phyloP scores from a whole-genome alignment of 2,797 vertebrate species.

The Xerus rutilus region DNA sequence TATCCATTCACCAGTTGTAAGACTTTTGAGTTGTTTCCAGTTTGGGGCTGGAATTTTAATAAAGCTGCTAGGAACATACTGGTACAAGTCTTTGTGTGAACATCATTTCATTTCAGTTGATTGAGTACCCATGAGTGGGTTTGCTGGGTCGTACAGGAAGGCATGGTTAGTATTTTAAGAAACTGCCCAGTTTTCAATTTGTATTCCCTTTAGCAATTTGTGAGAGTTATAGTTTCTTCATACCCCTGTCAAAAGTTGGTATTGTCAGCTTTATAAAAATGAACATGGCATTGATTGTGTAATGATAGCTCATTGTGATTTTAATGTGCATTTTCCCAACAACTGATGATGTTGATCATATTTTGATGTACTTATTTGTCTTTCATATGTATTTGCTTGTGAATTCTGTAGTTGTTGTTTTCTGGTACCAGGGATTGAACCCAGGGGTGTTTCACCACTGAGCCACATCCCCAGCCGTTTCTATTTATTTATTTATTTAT shows the following conservation, averaged over 20 bases:
- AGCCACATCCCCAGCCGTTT: too few species aligned
- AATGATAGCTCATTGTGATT: not conserved
- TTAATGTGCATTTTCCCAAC: constrained; percentile 41
- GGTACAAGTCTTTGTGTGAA: not conserved
- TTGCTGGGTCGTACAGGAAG: not conserved
- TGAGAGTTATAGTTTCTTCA: not conserved
- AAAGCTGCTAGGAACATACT: not conserved
- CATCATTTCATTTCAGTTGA: not conserved
- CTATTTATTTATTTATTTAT: too few species aligned
- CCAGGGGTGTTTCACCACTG: too few species aligned
- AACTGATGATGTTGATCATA: not conserved
- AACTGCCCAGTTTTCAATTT: constrained; percentile 19
- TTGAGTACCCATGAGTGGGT: not conserved
- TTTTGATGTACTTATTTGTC: constrained; percentile 49
- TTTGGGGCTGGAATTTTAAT: not conserved
- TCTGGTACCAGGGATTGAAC: too few species aligned
- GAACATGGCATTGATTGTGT: not conserved
- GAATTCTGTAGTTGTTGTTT: not conserved
- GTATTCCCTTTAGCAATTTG: not conserved
- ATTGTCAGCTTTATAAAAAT: not conserved
- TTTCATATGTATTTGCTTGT: not conserved
- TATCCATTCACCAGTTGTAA: not conserved
- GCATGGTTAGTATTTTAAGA: not conserved
- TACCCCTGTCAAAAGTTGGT: not conserved
- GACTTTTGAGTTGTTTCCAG: not conserved